Evolutionary conservation across 2,888 invertebrate genomes (phyloP), one percentile per base, ranked within the genome.

Genomic region (Chrysolina haemoptera): DNA sequence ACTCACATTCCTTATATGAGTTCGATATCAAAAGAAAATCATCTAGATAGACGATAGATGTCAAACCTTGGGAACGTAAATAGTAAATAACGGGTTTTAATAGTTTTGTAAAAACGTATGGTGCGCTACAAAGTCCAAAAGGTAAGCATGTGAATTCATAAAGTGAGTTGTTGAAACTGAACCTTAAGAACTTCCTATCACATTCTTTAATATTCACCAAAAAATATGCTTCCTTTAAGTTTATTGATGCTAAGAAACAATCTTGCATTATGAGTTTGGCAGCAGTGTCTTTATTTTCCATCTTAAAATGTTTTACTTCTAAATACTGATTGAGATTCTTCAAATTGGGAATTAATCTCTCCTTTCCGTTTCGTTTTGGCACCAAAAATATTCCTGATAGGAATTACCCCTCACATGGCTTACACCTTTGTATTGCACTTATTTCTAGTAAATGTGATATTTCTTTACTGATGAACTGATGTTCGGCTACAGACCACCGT

Each of bases 31-130:
- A 68, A 14, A 68, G 55, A 20, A 68, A 53, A 40, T 68, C 68
- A 55, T 68, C 68, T 55, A 68, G 43, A 20, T 68, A 55, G 0
- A 53, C 59, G 16, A 68, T 59, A 41, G 68, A 68, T 18, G 59
- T 59, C 20, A 55, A 53, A 27, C 67, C 59, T 53, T 59, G 68
- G 10, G 68, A 68, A 18, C 68, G 53, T 40, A 40, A 68, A 53
- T 55, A 40, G 18, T 53, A 16, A 16, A 59, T 68, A 22, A 68
- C 59, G 20, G 68, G 59, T 59, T 68, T 68, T 41, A 68, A 20
- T 12, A 55, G 14, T 40, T 67, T 67, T 35, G 67, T 67, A 27
- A 67, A 67, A 22, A 67, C 40, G 27, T n/a, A 62, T n/a, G 62
- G 63, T 18, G 63, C 63, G 3, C 41, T 41, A 63, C 63, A 41